Evolutionary conservation across 2,888 invertebrate genomes (phyloP).

Genomic region (Sminthurides aquaticus): DNA sequence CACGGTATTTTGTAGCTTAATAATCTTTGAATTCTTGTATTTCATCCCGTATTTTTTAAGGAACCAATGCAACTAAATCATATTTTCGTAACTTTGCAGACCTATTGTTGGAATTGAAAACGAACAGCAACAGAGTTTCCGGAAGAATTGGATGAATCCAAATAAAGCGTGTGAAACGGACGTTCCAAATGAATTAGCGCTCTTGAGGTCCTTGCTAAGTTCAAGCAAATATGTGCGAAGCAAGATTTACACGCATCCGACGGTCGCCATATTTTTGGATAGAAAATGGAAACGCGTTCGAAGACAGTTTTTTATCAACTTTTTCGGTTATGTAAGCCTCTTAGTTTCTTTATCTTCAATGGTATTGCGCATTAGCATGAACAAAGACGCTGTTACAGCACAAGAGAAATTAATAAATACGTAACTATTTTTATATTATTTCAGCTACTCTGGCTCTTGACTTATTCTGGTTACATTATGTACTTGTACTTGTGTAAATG

Average conservation of each 20-base stretch:
- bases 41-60: too few species aligned
- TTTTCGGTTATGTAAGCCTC: constrained; percentile 34
- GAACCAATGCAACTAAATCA: too few species aligned
- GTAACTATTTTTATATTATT: too few species aligned
- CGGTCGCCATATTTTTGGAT: constrained; percentile 34
- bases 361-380: not conserved
- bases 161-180: not conserved
- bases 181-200: constrained; percentile 11
- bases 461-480: constrained; percentile 36
- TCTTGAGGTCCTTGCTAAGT: constrained; percentile 14
- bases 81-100: not conserved
- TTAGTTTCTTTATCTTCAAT: not conserved
- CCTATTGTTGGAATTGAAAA: not conserved
- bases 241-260: constrained; percentile 35
- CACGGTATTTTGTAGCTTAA: not conserved
- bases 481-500: constrained; percentile 35
- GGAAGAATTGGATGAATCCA: not conserved
- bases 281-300: constrained; percentile 37
- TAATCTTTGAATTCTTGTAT: too few species aligned
- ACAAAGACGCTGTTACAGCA: too few species aligned
- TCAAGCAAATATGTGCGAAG: constrained; percentile 19
- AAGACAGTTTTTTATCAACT: constrained; percentile 30
- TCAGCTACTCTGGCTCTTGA: constrained; percentile 36
- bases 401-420: too few species aligned
- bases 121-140: constrained; percentile 1